phyloP scores from a whole-genome alignment of 2,113 vertebrate genomes.

The Microtus montanus region DNA sequence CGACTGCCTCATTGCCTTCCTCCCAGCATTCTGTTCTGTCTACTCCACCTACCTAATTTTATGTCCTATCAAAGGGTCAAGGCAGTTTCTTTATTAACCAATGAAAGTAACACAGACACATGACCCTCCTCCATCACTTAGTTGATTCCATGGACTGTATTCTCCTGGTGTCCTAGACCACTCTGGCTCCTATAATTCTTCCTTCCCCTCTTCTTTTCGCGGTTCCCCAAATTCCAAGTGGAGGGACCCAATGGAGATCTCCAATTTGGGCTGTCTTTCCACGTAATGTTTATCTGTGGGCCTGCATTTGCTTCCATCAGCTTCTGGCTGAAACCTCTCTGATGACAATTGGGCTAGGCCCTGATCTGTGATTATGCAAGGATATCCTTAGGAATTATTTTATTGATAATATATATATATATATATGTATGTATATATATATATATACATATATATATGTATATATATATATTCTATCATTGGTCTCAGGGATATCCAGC shows the following conservation, averaged over 20 bases:
- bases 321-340: neutral
- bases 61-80: too few species aligned
- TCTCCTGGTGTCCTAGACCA: neutral
- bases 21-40: too few species aligned
- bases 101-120: too few species aligned
- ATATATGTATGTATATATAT: too few species aligned
- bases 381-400: neutral
- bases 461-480: neutral
- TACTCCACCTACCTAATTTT: too few species aligned
- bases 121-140: neutral
- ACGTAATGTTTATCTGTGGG: neutral
- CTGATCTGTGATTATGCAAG: neutral
- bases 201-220: neutral
- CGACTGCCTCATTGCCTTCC: too few species aligned
- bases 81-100: too few species aligned
- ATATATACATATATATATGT: too few species aligned
- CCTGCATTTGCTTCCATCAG: neutral
- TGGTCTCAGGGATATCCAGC: neutral
- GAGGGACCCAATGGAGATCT: neutral
- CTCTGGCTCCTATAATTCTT: neutral
- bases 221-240: neutral
- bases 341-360: neutral
- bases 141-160: neutral
- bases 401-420: too few species aligned
- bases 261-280: neutral